Percentiles rank a stretch among this genome's conserved stretches.
phyloP scores from a whole-genome alignment of 2,113 vertebrate species.

The Tyrannus savana region DNA sequence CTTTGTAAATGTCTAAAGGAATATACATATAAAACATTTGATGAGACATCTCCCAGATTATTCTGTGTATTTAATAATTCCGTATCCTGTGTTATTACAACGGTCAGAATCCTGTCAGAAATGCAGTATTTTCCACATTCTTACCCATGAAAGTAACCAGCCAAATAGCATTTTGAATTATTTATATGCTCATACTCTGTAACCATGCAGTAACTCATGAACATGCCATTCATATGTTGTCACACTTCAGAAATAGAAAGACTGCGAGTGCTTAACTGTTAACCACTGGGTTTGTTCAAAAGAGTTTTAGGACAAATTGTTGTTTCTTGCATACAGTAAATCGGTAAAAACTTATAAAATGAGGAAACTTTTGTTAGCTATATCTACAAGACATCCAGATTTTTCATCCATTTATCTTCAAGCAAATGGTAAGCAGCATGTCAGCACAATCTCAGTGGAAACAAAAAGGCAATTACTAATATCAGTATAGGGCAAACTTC shows the following conservation, averaged over 20 bases:
- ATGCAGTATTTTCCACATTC: conserved; percentile 1
- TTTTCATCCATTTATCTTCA: background rate
- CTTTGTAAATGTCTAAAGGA: background rate
- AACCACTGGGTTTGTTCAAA: background rate
- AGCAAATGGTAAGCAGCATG: background rate
- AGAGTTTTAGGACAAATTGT: background rate
- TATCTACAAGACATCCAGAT: background rate
- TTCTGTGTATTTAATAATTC: background rate
- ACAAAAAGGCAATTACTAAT: background rate
- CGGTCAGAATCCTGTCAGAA: background rate
- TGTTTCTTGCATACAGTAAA: background rate
- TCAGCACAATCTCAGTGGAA: background rate
- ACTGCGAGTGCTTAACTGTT: background rate
- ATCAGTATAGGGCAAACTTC: background rate
- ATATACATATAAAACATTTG: background rate
- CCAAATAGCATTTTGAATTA: background rate
- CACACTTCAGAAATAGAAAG: conserved; percentile 12
- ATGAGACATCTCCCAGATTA: background rate
- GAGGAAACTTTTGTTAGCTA: background rate
- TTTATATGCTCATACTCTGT: background rate
- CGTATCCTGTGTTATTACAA: background rate
- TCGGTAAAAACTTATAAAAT: background rate
- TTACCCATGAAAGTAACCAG: background rate
- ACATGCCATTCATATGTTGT: conserved; percentile 38
- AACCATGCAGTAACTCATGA: conserved; percentile 27